Evolutionary conservation across 2,888 invertebrate genomes (phyloP), one percentile per base, ranked within the genome.

Genomic region (Drosophila yooni): DNA sequence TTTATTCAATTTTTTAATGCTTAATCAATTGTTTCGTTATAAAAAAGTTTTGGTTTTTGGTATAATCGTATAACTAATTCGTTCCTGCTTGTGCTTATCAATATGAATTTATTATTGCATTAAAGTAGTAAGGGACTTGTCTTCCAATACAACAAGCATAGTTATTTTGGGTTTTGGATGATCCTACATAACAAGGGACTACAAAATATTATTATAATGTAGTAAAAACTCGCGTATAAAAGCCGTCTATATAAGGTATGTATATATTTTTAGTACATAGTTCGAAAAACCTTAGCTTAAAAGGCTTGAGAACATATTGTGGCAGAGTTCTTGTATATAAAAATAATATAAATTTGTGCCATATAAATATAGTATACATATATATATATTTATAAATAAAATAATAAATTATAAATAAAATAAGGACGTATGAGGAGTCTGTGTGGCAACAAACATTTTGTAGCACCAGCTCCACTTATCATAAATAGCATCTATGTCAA

Each of bases 1-100:
- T 70, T 77, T 67, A 70, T 70, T 70, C 27, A 31, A 52, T 60
- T 40, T 66, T 40, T 29, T 54, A 38, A 63, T 62, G 58, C 36
- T 61, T 29, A 33, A 58, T 69, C 48, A 51, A 48, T 29, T 64
- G 48, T 34, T 38, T 76, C 43, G 43, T 56, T 74, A 70, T 62
- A 68, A 70, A 79, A 70, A 67, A 48, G 50, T 63, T 74, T 62
- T 62, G 46, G 29, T 79, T 79, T 80, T 80, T 80, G 80, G 80
- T 80, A 80, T 80, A 74, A 67, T 80, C 64, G 74, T 80, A 80
- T 71, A 80, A 51, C 80, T 79, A 69, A 79, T 76, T 79, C 71
- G 63, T 64, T 66, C n/a, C 58, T 58, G 46, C 11, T 52, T 25
- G 54, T 54, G 48, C 52, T 21, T 54, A 40, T 59, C 43, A 60